Evolutionary conservation across 1,140 invertebrate genomes (phyloP).

Genomic region (Marisa cornuarietis): DNA sequence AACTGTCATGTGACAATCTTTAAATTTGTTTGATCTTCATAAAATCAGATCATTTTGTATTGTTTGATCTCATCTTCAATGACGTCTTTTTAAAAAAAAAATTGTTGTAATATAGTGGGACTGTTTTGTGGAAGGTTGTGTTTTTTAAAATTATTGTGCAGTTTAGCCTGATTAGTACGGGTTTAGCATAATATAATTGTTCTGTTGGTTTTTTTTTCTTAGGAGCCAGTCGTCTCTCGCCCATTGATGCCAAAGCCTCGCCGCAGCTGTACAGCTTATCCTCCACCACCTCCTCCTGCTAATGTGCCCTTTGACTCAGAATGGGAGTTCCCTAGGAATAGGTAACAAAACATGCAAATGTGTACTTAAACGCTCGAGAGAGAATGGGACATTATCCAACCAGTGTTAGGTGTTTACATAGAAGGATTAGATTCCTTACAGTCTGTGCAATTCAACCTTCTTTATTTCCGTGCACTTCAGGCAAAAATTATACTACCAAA

Average conservation of each 20-base stretch:
- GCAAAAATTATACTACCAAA: not conserved
- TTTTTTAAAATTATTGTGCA: not conserved
- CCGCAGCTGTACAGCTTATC: conserved; percentile 54
- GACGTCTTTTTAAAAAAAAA: no score
- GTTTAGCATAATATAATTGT: not conserved
- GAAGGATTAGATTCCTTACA: not conserved
- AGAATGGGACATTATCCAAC: no score
- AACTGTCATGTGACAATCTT: no score
- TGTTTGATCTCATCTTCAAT: no score
- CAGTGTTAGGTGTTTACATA: no score
- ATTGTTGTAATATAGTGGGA: no score
- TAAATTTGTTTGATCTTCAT: no score
- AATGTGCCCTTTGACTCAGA: conserved; percentile 91
- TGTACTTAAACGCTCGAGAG: no score
- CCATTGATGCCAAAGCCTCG: conserved; percentile 57
- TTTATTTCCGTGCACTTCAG: no score
- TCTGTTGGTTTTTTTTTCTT: not conserved
- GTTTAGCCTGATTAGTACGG: not conserved
- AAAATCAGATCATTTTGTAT: no score
- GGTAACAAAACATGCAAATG: conserved; percentile 49
- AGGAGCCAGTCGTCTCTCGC: conserved; percentile 32
- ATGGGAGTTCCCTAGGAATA: conserved; percentile 89
- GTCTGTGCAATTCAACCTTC: no score
- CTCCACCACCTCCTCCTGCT: conserved; percentile 73
- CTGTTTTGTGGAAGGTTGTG: no score